phyloP scores from a whole-genome alignment of 2,113 vertebrate species.

The human (Homo sapiens) region DNA sequence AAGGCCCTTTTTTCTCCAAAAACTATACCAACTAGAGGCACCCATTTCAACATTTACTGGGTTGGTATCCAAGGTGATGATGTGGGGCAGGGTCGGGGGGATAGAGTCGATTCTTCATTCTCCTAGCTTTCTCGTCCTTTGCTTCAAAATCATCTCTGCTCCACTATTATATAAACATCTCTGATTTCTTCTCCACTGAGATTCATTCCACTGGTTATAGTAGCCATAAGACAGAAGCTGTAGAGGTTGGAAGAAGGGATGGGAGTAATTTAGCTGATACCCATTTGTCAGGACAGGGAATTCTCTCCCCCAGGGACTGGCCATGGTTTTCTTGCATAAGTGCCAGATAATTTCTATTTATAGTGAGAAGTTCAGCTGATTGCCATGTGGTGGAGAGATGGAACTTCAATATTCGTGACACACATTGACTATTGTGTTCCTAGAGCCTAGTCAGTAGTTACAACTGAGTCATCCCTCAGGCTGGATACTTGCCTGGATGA shows the following conservation, averaged over 20 bases:
- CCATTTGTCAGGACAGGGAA: neutral
- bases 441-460: neutral
- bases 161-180: neutral
- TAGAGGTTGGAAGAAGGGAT: neutral
- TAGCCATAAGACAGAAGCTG: neutral
- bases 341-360: neutral
- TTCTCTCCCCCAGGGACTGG: neutral
- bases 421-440: neutral
- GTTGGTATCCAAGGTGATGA: neutral
- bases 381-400: neutral
- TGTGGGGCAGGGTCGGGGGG: neutral
- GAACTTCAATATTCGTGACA: neutral
- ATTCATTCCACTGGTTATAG: neutral
- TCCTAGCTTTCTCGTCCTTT: neutral
- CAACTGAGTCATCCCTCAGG: neutral
- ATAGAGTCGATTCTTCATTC: neutral
- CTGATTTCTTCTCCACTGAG: neutral
- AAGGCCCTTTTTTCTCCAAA: neutral
- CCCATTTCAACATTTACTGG: neutral
- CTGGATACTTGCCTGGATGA: neutral
- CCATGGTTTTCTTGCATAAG: neutral
- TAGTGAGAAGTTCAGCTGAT: neutral
- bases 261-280: neutral
- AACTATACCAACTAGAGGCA: neutral
- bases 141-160: neutral